Evolutionary conservation across 2,888 invertebrate genomes (phyloP), one percentile per base, ranked within the genome.

Genomic region (Ceramica pisi): DNA sequence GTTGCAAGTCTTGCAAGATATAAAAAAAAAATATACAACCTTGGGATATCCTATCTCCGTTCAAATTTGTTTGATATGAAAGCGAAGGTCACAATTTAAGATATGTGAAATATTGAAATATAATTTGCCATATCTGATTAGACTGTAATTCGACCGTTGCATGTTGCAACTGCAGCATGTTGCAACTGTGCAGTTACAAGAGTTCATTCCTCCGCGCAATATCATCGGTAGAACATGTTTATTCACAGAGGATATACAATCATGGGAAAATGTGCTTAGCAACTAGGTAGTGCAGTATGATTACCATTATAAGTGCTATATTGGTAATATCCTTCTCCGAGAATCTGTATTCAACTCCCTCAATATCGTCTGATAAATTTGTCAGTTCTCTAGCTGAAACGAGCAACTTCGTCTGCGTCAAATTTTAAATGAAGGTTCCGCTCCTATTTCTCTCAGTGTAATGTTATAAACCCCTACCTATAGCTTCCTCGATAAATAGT

Each of bases 151-250:
- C 8, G 35, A 56, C 19, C 16, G 50, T n/a, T n/a, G 31, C 14
- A 57, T 72, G 46, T 53, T 73, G 59, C 38, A 59, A 72, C n/a
- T 59, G 1, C n/a, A 23, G 31, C 14, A 57, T 72, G 46, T 53
- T 73, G 59, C 38, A 59, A 72, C n/a, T 59, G 1, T 31, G 19
- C n/a, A 5, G 35, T 73, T 72, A 48, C 21, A 2, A 60, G 21
- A 59, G 41, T 2, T 12, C 19, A 67, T 50, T 67, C 31, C 46
- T 46, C 26, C 57, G 31, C 55, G 26, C 4, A n/a, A 59, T 57
- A 63, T 72, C 31, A 50, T 64, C 35, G 3, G 21, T 26, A 48
- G 21, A 55, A 73, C 41, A 35, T 56, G 21, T 21, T 46, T 19
- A 48, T 71, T 62, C 41, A 50, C 41, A 48, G 12, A 21, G 16